phyloP scores from a whole-genome alignment of 2,797 vertebrate genomes.

The Novumbra hubbsi region DNA sequence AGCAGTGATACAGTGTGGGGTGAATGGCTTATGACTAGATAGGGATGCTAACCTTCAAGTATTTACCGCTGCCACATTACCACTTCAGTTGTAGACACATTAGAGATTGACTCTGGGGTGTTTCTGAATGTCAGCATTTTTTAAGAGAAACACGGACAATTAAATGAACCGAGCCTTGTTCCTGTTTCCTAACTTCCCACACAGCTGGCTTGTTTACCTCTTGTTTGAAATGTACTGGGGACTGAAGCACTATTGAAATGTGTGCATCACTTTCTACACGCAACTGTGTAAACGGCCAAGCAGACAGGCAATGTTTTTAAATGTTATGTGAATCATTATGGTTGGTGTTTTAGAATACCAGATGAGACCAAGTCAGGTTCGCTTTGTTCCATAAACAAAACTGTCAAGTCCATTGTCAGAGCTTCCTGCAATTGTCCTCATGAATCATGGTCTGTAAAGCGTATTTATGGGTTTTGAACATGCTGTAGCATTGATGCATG shows the following conservation, averaged over 20 bases:
- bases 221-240: neutral
- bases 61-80: neutral
- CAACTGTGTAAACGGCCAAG: neutral
- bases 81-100: neutral
- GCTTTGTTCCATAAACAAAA: neutral
- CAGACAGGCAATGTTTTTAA: conserved; percentile 18
- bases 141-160: neutral
- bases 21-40: neutral
- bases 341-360: neutral
- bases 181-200: neutral
- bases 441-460: neutral
- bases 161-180: neutral
- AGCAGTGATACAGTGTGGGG: neutral
- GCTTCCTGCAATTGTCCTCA: neutral
- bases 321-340: conserved; percentile 14
- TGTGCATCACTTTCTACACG: neutral
- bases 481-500: neutral
- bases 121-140: neutral
- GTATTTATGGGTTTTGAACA: neutral
- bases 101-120: neutral
- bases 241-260: neutral
- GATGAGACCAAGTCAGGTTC: neutral
- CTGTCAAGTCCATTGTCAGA: neutral
- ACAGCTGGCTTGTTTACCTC: neutral
- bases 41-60: neutral